phyloP scores from a whole-genome alignment of 1,140 invertebrate genomes.

The Nymphalis io region DNA sequence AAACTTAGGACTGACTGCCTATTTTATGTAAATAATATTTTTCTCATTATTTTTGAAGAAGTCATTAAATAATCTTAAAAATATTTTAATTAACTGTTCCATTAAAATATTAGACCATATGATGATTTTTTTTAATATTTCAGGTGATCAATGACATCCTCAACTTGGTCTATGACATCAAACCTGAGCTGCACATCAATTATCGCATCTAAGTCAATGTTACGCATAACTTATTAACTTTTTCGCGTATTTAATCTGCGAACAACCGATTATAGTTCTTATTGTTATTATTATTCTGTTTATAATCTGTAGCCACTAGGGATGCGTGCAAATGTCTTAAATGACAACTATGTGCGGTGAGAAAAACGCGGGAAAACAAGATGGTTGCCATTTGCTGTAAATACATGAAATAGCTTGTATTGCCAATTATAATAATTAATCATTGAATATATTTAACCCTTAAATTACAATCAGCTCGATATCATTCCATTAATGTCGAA shows the following conservation, averaged over 20 bases:
- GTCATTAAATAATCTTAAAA: too few species aligned
- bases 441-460: conserved; percentile 40
- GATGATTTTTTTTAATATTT: conserved; percentile 38
- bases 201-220: conserved; percentile 80
- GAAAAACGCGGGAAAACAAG: conserved; percentile 41
- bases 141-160: conserved; percentile 92
- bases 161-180: conserved; percentile 92
- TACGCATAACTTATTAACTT: conserved; percentile 40
- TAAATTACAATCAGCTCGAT: conserved; percentile 66
- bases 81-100: too few species aligned
- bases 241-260: conserved; percentile 57
- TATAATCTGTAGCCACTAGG: conserved; percentile 54
- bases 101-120: too few species aligned
- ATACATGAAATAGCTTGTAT: conserved; percentile 63
- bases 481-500: conserved; percentile 71
- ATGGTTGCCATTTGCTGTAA: conserved; percentile 62
- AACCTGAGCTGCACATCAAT: conserved; percentile 94
- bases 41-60: neutral
- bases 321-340: conserved; percentile 35
- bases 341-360: conserved; percentile 34
- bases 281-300: conserved; percentile 59
- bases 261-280: conserved; percentile 54
- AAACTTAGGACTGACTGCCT: neutral
- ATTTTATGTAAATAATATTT: neutral
- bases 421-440: conserved; percentile 53